phyloP scores from a whole-genome alignment of 2,888 invertebrate genomes.

The Dicyrtoma fusca region DNA sequence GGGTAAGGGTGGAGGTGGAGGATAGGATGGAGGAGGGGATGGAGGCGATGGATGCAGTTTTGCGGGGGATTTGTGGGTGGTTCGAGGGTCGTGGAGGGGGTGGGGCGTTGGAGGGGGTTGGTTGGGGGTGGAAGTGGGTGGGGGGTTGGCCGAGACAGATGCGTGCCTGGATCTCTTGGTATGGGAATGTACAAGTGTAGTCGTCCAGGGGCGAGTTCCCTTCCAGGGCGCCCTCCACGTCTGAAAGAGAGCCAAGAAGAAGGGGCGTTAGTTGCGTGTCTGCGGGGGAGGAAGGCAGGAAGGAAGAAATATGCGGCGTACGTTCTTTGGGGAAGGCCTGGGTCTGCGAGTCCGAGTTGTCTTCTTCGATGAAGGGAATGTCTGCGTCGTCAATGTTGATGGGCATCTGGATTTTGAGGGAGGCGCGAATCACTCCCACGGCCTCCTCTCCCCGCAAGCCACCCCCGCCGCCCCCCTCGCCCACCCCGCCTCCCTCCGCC shows the following conservation, averaged over 20 bases:
- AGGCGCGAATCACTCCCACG: slow-evolving; percentile 75
- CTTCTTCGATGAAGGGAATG: slow-evolving; percentile 72
- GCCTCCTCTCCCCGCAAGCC: slow-evolving; percentile 28
- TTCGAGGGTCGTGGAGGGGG: slow-evolving; percentile 64
- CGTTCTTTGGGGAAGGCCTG: too few species aligned
- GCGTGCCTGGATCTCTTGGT: slow-evolving; percentile 54
- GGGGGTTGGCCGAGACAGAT: slow-evolving; percentile 44
- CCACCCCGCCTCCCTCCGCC: neutral
- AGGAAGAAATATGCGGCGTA: too few species aligned
- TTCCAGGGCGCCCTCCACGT: too few species aligned
- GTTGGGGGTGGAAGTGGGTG: too few species aligned
- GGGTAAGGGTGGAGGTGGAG: neutral
- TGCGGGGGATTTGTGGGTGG: slow-evolving; percentile 30
- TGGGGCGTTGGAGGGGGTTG: slow-evolving; percentile 61
- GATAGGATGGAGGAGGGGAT: slow-evolving; percentile 25
- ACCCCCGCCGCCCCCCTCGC: neutral
- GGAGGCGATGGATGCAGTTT: slow-evolving; percentile 32
- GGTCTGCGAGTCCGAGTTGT: slow-evolving; percentile 13
- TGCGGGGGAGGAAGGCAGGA: too few species aligned
- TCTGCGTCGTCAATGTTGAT: slow-evolving; percentile 68
- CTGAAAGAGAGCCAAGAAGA: too few species aligned
- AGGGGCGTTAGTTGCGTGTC: too few species aligned
- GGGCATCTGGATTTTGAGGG: slow-evolving; percentile 72
- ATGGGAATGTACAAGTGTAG: slow-evolving; percentile 50
- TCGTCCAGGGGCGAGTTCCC: slow-evolving; percentile 48